Conservation (phyloP, 1,140 invertebrate species). For the Colletes latitarsis region DNA sequence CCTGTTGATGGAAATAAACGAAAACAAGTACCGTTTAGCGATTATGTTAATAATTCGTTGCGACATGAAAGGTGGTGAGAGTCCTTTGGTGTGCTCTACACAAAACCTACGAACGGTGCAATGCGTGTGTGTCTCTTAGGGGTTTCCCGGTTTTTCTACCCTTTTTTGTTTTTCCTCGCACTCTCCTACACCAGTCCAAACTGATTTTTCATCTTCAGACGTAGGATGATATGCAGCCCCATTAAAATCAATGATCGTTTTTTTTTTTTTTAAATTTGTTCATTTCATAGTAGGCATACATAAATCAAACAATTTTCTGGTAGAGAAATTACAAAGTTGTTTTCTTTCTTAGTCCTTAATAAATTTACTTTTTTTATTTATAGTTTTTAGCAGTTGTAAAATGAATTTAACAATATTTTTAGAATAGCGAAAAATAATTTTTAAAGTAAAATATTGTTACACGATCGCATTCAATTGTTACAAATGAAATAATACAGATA, state of each 20-base stretch:
- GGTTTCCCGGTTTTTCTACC: constrained; percentile 23
- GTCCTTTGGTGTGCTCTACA: constrained; percentile 39
- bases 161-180: constrained; percentile 49
- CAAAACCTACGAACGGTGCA: constrained; percentile 54
- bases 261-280: background rate
- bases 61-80: constrained; percentile 21
- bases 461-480: background rate
- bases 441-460: background rate
- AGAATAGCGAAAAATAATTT: background rate
- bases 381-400: background rate
- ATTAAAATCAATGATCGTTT: background rate
- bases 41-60: constrained; percentile 72
- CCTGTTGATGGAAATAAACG: constrained; percentile 43
- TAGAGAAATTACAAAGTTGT: background rate
- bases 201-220: constrained; percentile 11
- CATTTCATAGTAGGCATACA: background rate
- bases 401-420: background rate
- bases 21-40: constrained; percentile 68
- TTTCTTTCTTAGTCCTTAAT: background rate
- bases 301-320: background rate
- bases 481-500: background rate
- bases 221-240: constrained; percentile 27
- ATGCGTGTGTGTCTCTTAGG: constrained; percentile 53
- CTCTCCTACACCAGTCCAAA: constrained; percentile 18
- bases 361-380: background rate